A percentile compares a stretch with the other conserved stretches of the same genome.
These are phyloP conservation scores for Grantiella picta DNA, from an alignment of 2,113 vertebrate genomes.

Conservation along the genomic window DNA sequence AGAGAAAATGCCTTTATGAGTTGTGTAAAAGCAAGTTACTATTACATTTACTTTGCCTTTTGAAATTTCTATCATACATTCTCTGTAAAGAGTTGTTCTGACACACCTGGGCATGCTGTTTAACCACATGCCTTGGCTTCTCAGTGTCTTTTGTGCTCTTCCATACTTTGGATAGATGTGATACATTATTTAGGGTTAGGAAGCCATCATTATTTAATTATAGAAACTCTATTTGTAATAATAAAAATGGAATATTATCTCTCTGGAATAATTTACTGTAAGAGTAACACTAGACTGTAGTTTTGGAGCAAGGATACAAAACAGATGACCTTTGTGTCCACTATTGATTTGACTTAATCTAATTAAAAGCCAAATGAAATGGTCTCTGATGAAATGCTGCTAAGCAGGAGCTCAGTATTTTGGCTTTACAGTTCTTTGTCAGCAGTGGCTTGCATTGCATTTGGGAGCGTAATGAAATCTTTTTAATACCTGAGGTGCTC, in stretches of 20 bases:
- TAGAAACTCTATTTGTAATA: not conserved
- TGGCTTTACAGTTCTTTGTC: not conserved
- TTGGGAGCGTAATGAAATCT: not conserved
- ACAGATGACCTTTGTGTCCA: not conserved
- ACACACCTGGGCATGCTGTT: not conserved
- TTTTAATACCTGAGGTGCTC: not conserved
- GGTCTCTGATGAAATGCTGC: not conserved
- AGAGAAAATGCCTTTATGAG: not conserved
- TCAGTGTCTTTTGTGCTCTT: not conserved
- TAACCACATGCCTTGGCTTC: not conserved
- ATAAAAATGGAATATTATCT: not conserved
- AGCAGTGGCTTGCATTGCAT: not conserved
- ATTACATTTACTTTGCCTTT: not conserved
- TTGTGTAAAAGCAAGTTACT: not conserved
- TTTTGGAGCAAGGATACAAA: not conserved
- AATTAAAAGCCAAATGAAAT: not conserved
- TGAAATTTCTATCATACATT: not conserved
- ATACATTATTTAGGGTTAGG: not conserved
- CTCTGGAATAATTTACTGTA: not conserved
- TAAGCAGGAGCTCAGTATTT: not conserved
- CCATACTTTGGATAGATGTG: not conserved
- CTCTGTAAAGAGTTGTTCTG: not conserved
- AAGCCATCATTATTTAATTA: not conserved
- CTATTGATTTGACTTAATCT: not conserved
- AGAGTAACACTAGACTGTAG: not conserved